A percentile compares a stretch with the other conserved stretches of the same genome.
Conservation (phyloP, 2,797 vertebrate species). For the Channallabes apus region DNA sequence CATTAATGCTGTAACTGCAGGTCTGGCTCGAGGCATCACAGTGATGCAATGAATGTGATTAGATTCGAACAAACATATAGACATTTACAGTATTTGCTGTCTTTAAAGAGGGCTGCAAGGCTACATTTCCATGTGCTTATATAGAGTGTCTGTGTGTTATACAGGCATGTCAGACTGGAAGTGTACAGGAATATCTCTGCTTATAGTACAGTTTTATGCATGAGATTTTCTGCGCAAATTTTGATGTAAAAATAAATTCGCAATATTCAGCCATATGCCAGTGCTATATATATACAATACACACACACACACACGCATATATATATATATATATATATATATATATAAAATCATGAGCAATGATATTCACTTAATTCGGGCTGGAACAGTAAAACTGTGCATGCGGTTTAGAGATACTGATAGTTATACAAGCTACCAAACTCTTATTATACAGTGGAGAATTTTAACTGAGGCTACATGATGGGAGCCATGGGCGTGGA, state of each 20-base stretch:
- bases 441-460: constrained; percentile 4
- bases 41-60: constrained; percentile 69
- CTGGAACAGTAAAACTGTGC: constrained; percentile 47
- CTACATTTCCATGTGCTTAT: constrained; percentile 34
- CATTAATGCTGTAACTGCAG: constrained; percentile 50
- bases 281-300: constrained; percentile 2
- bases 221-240: constrained; percentile 2
- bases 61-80: background rate
- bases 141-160: constrained; percentile 68
- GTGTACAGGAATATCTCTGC: background rate
- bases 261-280: constrained; percentile 9
- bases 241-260: constrained; percentile 12
- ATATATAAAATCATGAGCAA: constrained; percentile 31
- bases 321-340: background rate
- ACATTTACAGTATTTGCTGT: background rate
- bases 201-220: background rate
- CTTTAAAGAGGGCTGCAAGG: background rate
- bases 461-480: constrained; percentile 54
- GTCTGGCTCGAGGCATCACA: constrained; percentile 76
- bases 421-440: constrained; percentile 45
- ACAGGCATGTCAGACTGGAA: background rate
- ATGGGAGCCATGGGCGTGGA: constrained; percentile 72
- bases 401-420: constrained; percentile 67
- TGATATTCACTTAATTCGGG: constrained; percentile 37
- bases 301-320: too few relatives aligned